Base-by-base conservation (phyloP, 1,140 invertebrate species). In the Plutomurus gul region DNA sequence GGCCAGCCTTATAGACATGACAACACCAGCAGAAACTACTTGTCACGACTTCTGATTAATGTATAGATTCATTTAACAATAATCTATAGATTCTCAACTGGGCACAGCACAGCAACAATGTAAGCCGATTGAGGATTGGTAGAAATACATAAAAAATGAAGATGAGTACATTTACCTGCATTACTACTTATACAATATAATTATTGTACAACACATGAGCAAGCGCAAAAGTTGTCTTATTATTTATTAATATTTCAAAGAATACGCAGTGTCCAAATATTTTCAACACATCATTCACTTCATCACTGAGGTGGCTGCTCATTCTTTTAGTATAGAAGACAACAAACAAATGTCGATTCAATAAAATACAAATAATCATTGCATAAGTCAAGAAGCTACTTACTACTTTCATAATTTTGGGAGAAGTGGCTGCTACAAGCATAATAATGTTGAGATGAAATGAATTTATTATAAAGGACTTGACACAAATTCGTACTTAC, bases 41-140 rank as follows among this genome's bases (percentile, higher is more conserved):
- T 65, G 56, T 65, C 56, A 65, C 56, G 56, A 65, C 36, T 65
- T 65, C 36, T 30, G n/a, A 65, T 30, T n/a, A n/a, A n/a, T n/a
- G n/a, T n/a, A n/a, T n/a, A n/a, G n/a, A n/a, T n/a, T n/a, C n/a
- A n/a, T n/a, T n/a, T n/a, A n/a, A n/a, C n/a, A n/a, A n/a, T n/a
- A n/a, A 65, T 65, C 30, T 33, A 36, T 65, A 65, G 27, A 16
- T 51, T 51, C 10, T 51, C 25, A 8, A 60, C 22, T 60, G 3
- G 13, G 56, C 16, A 1, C 13, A 11, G n/a, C 13, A 65, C 27
- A 16, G 56, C 22, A 30, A 10, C 30, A 33, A 33, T 30, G 36
- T 33, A 65, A 65, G 4, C 16, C 27, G 56, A 25, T 36, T 36
- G 30, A 30, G 36, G 56, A 65, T 65, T 65, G 36, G 56, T 65